These are phyloP conservation scores for Popillia japonica DNA, from an alignment of 1,140 invertebrate genomes.

Conservation along the genomic window DNA sequence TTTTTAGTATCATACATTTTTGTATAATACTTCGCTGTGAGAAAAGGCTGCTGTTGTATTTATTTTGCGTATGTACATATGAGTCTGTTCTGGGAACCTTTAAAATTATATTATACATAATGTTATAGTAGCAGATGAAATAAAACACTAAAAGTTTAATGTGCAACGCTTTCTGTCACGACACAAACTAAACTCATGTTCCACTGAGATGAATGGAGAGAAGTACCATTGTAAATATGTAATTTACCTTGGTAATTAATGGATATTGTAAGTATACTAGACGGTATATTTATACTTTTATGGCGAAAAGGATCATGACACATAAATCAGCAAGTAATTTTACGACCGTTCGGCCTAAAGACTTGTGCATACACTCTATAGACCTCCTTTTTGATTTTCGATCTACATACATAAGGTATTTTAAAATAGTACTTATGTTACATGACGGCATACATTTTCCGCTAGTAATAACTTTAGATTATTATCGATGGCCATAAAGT, in stretches of 20 bases:
- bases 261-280: neutral
- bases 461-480: conserved; percentile 11
- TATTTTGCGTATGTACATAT: too few species aligned
- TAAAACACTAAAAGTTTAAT: too few species aligned
- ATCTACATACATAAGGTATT: conserved; percentile 19
- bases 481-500: conserved; percentile 14
- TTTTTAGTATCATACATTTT: too few species aligned
- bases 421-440: conserved; percentile 6
- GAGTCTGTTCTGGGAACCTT: too few species aligned
- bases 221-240: neutral
- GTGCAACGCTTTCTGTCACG: neutral
- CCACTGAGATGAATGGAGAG: neutral
- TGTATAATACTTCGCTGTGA: too few species aligned
- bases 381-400: neutral
- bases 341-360: conserved; percentile 23
- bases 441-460: neutral
- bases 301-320: conserved; percentile 17
- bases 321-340: conserved; percentile 25
- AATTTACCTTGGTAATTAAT: conserved; percentile 16
- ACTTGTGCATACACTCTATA: neutral
- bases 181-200: neutral
- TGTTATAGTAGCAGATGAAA: too few species aligned
- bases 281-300: conserved; percentile 20
- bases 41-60: too few species aligned
- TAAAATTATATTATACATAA: too few species aligned